phyloP scores from a whole-genome alignment of 2,113 vertebrate species.

The Syngnathus floridae region DNA sequence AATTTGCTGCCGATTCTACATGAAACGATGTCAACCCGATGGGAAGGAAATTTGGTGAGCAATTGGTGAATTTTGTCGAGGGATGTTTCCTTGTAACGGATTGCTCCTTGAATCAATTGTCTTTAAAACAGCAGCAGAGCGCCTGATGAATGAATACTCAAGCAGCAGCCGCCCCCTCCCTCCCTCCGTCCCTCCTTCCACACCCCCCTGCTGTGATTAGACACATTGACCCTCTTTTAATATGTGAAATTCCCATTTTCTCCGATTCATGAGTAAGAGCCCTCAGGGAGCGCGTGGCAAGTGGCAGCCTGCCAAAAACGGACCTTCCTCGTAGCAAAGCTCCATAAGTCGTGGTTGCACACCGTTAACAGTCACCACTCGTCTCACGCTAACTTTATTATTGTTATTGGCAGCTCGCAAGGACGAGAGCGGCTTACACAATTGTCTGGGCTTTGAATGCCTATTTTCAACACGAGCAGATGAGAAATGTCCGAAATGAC shows the following conservation, averaged over 20 bases:
- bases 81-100: slow-evolving; percentile 28
- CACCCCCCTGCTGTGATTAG: slow-evolving; percentile 71
- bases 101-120: slow-evolving; percentile 58
- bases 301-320: slow-evolving; percentile 74
- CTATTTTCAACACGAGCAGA: slow-evolving; percentile 20
- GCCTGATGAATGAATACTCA: slow-evolving; percentile 67
- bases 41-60: slow-evolving; percentile 14
- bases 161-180: slow-evolving; percentile 36
- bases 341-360: slow-evolving; percentile 57
- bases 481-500: background rate
- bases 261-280: slow-evolving; percentile 73
- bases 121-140: slow-evolving; percentile 56
- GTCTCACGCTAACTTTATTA: slow-evolving; percentile 57
- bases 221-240: slow-evolving; percentile 76
- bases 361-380: slow-evolving; percentile 58
- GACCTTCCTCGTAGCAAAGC: slow-evolving; percentile 53
- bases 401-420: slow-evolving; percentile 57
- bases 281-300: slow-evolving; percentile 62
- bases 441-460: slow-evolving; percentile 35
- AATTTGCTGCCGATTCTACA: background rate
- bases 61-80: slow-evolving; percentile 12
- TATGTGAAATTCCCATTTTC: slow-evolving; percentile 78
- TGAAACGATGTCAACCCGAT: background rate
- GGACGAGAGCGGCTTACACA: slow-evolving; percentile 52
- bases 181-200: background rate